Evolutionary conservation across 2,113 vertebrate species (phyloP), one percentile per base, ranked within the genome.

Genomic region (Oxygymnocypris stewartii): DNA sequence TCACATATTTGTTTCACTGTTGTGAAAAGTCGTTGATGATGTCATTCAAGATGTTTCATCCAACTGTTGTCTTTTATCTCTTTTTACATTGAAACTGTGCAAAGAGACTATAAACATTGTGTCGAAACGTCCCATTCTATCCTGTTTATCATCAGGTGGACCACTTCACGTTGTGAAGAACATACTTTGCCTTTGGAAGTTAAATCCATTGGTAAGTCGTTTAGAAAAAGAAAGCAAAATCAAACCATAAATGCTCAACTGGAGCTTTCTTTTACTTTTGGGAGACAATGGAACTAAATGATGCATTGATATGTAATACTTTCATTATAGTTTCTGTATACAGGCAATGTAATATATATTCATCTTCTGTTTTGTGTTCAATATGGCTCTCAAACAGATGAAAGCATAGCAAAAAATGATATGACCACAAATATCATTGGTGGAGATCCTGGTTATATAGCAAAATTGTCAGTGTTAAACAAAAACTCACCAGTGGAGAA

Each of bases 401-500:
- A 63, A n/a, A 89, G 11, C 5, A 54, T 49, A 0, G 37, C 44
- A 74, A 79, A 86, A 3, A 82, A 87, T 82, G 82, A 47, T 79
- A 94, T 96, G 3, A 63, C 93, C 0, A 90, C 94, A 0, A 91
- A 92, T 0, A 76, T 96, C 11, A 80, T 91, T 23, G 97, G 97
- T 67, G 97, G 97, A 88, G 76, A 90, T 78, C 0, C 90, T 0
- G 61, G 78, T 28, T 93, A 95, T 25, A 88, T 92, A 14, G 61
- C 91, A 11, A 91, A 89, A 2, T 94, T 99, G 42, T 90, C 84
- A 86, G 90, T 87, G 23, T 84, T 98, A 84, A 93, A 97, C 1
- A 35, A 97, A 75, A 89, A 95, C 44, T 91, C 96, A 69, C 95
- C 96, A 59, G 92, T 91, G 87, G 94, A 89, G 4, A 99, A 99